These are phyloP conservation scores for Cyprinella venusta DNA, from an alignment of 2,797 vertebrate species.

Conservation along the genomic window DNA sequence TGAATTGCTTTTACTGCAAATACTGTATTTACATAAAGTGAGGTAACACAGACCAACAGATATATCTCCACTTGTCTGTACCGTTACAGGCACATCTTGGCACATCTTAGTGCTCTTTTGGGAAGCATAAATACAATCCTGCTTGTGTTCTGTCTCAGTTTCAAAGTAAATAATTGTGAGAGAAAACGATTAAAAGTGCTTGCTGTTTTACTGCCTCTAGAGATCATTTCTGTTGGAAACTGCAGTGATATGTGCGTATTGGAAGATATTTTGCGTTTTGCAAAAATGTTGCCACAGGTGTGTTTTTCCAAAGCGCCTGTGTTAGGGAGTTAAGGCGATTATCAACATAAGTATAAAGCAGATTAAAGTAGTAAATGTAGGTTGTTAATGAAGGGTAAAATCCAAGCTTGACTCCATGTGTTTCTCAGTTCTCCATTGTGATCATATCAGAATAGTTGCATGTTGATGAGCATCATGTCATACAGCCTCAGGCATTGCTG, in stretches of 20 bases:
- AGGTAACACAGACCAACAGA: background rate
- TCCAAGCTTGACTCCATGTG: background rate
- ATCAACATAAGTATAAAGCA: background rate
- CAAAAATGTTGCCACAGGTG: too few relatives aligned
- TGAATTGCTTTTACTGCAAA: background rate
- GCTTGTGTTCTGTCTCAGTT: background rate
- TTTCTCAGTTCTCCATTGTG: background rate
- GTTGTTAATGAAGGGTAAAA: background rate
- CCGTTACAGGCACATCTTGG: background rate
- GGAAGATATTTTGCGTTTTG: too few relatives aligned
- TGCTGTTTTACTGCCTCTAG: too few relatives aligned
- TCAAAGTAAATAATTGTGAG: background rate
- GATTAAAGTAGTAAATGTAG: background rate
- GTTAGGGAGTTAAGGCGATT: background rate
- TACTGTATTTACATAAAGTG: background rate
- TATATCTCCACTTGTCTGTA: background rate
- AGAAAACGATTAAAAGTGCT: too few relatives aligned
- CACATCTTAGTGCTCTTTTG: background rate
- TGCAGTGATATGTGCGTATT: too few relatives aligned
- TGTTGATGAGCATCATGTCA: slow-evolving; percentile 47
- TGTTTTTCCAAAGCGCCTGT: too few relatives aligned
- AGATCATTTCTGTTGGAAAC: too few relatives aligned
- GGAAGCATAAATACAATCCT: background rate
- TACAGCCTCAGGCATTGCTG: slow-evolving; percentile 25
- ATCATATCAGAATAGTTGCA: slow-evolving; percentile 43